Evolutionary conservation across 1,140 invertebrate species (phyloP), one percentile per base, ranked within the genome.

Genomic region (Diachasmimorpha longicaudata): DNA sequence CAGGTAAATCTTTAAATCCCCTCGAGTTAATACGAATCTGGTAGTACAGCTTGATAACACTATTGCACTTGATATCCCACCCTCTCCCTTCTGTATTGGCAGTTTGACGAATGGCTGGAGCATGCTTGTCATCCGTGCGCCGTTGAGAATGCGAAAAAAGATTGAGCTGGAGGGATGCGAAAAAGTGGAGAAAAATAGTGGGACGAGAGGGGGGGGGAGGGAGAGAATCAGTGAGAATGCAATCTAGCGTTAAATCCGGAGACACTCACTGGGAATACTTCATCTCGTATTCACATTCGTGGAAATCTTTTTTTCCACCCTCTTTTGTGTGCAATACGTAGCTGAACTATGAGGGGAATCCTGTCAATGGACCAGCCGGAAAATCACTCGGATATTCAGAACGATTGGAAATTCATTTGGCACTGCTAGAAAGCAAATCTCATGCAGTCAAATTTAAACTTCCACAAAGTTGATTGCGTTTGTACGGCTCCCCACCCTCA

Each of bases 381-480:
- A 25, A 63, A 63, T 25, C 58, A 25, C 58, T 63, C 23, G 58
- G 58, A 63, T 31, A 63, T 63, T 21, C 58, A 25, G 23, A 63
- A 63, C 58, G 23, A 63, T 63, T 63, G 58, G 58, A 63, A 25
- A 63, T 63, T 63, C 58, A 63, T 63, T 63, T 63, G 23, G 16
- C 23, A 8, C 19, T 63, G 14, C 58, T 10, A 25, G 23, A 31
- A 14, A 31, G 23, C 14, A 63, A 63, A 63, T 63, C 58, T 31
- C 23, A 25, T 63, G 19, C 58, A 63, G 21, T 23, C 58, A 63
- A 63, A 63, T 63, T 63, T 25, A 63, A 63, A 63, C 58, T 63
- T 63, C 11, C 58, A 63, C 58, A 63, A 63, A 63, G 58, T 63
- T 63, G 58, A 63, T 63, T 63, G 58, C 58, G 58, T 63, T 63